These are phyloP conservation scores for Ailurus styani DNA, from an alignment of 2,113 vertebrate species.

Conservation along the genomic window DNA sequence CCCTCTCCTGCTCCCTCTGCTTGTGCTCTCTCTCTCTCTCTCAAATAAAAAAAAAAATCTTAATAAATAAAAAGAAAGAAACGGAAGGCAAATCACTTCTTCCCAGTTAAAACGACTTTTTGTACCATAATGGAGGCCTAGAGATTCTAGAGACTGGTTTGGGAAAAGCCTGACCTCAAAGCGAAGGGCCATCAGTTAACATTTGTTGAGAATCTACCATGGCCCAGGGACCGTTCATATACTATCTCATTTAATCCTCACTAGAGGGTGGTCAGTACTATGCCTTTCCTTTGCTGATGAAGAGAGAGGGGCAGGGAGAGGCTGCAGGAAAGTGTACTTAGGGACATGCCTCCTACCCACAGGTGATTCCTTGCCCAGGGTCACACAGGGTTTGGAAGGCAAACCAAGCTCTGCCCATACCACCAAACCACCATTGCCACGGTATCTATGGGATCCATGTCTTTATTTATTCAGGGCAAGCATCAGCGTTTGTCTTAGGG, in stretches of 20 bases:
- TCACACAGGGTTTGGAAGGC: neutral
- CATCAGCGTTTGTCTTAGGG: constrained; percentile 76
- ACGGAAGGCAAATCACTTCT: neutral
- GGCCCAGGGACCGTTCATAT: neutral
- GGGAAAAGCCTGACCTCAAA: neutral
- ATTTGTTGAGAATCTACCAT: neutral
- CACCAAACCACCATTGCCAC: neutral
- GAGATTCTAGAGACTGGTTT: neutral
- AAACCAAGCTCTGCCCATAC: neutral
- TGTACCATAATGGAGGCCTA: neutral
- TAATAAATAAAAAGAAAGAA: no score
- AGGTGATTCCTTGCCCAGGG: no score
- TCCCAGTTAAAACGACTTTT: neutral
- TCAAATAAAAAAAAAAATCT: neutral
- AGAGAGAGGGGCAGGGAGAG: neutral
- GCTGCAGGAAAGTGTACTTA: neutral
- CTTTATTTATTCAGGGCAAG: neutral
- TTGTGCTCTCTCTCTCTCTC: neutral
- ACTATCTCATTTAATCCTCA: neutral
- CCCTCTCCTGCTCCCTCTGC: neutral
- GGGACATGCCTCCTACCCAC: neutral
- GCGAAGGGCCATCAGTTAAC: neutral
- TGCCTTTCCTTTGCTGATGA: neutral
- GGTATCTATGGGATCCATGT: neutral
- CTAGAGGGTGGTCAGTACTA: neutral